Evolutionary conservation across 2,113 vertebrate genomes (phyloP).

Genomic region (Paedocypris sp.): DNA sequence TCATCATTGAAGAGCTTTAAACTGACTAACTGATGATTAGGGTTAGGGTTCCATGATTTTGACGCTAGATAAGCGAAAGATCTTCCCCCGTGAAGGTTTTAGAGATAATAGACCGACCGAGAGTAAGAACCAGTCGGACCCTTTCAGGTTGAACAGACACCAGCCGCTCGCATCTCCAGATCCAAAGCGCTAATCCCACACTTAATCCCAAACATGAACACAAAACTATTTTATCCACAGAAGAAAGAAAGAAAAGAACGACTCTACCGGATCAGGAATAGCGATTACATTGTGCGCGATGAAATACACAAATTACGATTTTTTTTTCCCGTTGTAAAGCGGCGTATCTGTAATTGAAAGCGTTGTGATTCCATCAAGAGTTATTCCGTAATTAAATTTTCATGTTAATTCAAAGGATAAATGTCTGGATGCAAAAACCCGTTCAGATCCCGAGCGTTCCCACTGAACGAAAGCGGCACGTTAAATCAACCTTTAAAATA

Average conservation of each 20-base stretch:
- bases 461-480: conserved; percentile 34
- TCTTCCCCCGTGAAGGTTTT: too few species aligned
- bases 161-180: conserved; percentile 14
- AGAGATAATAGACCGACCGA: too few species aligned
- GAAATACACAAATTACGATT: conserved; percentile 38
- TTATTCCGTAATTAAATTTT: conserved; percentile 44
- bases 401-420: conserved; percentile 39
- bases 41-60: too few species aligned
- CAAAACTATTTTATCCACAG: conserved; percentile 2
- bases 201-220: conserved; percentile 28
- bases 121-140: too few species aligned
- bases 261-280: conserved; percentile 11
- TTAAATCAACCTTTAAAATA: conserved; percentile 44
- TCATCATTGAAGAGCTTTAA: too few species aligned
- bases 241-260: conserved; percentile 17
- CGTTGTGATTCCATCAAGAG: conserved; percentile 41
- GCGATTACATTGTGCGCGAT: conserved; percentile 33
- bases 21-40: too few species aligned
- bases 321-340: conserved; percentile 28
- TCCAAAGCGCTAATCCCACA: conserved; percentile 21
- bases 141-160: too few species aligned
- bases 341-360: conserved; percentile 28
- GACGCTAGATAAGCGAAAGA: too few species aligned
- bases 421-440: conserved; percentile 37
- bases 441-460: conserved; percentile 32